Evolutionary conservation across 2,797 vertebrate genomes (phyloP).

Genomic region (Phalloptychus januarius): DNA sequence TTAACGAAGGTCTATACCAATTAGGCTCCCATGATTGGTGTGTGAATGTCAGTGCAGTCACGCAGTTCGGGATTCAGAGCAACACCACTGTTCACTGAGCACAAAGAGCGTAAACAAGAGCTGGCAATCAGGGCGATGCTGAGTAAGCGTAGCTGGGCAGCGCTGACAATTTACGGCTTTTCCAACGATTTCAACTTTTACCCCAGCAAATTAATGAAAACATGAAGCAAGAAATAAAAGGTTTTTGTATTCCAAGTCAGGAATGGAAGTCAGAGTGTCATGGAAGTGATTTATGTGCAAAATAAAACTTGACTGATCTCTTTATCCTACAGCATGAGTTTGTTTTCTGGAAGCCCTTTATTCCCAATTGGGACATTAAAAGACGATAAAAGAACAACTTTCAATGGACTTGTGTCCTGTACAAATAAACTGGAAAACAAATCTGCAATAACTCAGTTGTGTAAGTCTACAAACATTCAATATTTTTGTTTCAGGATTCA

Average conservation of each 20-base stretch:
- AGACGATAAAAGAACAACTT: neutral
- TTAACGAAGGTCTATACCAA: conserved; percentile 78
- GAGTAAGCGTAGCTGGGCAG: conserved; percentile 52
- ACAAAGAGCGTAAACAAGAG: conserved; percentile 71
- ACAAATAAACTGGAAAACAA: neutral
- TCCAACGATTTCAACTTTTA: conserved; percentile 27
- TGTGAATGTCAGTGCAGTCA: conserved; percentile 75
- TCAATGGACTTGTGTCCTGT: neutral
- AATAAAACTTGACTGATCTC: neutral
- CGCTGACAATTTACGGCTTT: conserved; percentile 40
- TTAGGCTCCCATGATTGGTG: conserved; percentile 75
- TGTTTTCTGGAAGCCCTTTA: neutral
- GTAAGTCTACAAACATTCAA: neutral
- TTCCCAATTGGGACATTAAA: neutral
- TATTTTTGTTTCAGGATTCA: neutral
- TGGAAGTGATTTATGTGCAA: neutral
- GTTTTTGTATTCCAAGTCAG: neutral
- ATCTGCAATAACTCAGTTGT: neutral
- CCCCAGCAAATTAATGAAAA: neutral
- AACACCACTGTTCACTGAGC: conserved; percentile 74
- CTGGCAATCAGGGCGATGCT: conserved; percentile 46
- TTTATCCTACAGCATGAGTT: neutral
- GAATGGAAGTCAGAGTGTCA: neutral
- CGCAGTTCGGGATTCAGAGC: conserved; percentile 63
- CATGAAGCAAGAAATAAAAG: neutral